phyloP scores from a whole-genome alignment of 2,888 invertebrate genomes.

The Tetragnatha montana region DNA sequence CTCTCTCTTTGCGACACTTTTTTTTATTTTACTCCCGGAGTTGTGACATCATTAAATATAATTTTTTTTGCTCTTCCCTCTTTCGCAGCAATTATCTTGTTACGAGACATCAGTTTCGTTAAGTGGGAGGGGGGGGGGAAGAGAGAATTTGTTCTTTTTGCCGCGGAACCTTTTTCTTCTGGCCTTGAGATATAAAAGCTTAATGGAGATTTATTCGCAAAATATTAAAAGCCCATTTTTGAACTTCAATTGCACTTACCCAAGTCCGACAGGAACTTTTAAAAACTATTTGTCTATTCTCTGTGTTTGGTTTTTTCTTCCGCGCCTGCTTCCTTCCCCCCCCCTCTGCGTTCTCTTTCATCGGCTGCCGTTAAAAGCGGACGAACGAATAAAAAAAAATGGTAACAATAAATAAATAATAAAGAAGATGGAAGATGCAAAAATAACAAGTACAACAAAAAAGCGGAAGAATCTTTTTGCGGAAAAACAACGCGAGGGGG shows the following conservation, averaged over 20 bases:
- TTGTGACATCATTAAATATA: slow-evolving; percentile 67
- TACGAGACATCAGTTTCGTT: slow-evolving; percentile 66
- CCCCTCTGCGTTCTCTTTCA: slow-evolving; percentile 50
- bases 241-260: slow-evolving; percentile 67
- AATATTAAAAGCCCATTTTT: slow-evolving; percentile 69
- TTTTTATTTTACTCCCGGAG: slow-evolving; percentile 11
- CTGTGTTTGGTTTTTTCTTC: slow-evolving; percentile 45
- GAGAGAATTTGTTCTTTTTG: slow-evolving; percentile 33
- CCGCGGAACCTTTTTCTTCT: slow-evolving; percentile 39
- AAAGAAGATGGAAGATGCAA: slow-evolving; percentile 19
- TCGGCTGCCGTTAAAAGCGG: slow-evolving; percentile 54
- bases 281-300: slow-evolving; percentile 67
- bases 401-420: slow-evolving; percentile 5
- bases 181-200: slow-evolving; percentile 63
- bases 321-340: slow-evolving; percentile 26
- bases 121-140: slow-evolving; percentile 23
- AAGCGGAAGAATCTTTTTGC: slow-evolving; percentile 37
- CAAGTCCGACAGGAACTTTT: slow-evolving; percentile 59
- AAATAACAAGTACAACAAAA: slow-evolving; percentile 15
- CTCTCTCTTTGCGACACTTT: slow-evolving; percentile 50
- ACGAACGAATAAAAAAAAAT: slow-evolving; percentile 34
- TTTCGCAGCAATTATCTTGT: slow-evolving; percentile 64
- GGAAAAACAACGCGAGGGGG: slow-evolving; percentile 47
- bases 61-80: slow-evolving; percentile 38
- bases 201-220: slow-evolving; percentile 67